Conservation (phyloP, 2,113 vertebrate genomes). For the Syrrhaptes paradoxus region DNA sequence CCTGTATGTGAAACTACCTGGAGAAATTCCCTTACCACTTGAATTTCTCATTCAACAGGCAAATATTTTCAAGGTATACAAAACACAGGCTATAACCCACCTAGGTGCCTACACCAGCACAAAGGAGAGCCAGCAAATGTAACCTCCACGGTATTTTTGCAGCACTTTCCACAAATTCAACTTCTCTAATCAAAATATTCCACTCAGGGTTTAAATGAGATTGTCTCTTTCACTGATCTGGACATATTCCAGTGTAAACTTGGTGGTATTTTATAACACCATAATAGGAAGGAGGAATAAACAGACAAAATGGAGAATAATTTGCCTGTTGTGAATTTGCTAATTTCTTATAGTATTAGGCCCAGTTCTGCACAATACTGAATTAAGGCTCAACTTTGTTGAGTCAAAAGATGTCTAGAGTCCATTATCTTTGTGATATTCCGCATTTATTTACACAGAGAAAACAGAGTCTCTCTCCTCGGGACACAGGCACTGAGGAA, state of each 20-base stretch:
- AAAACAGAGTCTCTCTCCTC: not conserved
- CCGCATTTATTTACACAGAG: not conserved
- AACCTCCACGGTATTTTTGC: not conserved
- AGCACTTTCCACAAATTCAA: not conserved
- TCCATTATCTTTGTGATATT: not conserved
- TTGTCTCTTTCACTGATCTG: not conserved
- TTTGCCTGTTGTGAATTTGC: not conserved
- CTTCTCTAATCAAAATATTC: not conserved
- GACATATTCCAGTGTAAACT: not conserved
- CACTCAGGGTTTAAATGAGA: not conserved
- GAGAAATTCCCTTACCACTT: not conserved
- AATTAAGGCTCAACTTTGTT: not conserved
- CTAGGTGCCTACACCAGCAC: not conserved
- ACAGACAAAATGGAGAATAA: not conserved
- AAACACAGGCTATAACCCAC: not conserved
- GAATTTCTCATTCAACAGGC: not conserved
- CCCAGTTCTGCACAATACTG: not conserved
- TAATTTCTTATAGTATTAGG: not conserved
- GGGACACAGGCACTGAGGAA: not conserved
- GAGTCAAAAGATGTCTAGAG: not conserved
- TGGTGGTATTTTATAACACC: not conserved
- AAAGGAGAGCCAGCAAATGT: not conserved
- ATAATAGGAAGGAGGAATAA: not conserved
- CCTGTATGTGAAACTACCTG: not conserved
- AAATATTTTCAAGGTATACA: not conserved